Evolutionary conservation across 1,140 invertebrate genomes (phyloP).

Genomic region (Drosophila triauraria): DNA sequence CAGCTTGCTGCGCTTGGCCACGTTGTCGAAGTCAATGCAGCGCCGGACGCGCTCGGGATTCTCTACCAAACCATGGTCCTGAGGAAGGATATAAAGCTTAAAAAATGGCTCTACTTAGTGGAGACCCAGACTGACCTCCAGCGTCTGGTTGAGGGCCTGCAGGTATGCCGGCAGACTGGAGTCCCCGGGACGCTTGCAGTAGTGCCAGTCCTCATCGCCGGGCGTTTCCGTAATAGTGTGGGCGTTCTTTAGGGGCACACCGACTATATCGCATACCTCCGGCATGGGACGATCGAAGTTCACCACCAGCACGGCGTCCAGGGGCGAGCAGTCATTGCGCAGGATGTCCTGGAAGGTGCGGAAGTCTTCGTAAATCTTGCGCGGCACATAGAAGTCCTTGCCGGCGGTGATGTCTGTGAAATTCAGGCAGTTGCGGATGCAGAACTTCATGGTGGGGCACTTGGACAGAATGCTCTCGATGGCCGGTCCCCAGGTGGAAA

Average conservation of each 20-base stretch:
- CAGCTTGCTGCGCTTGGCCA: conserved; percentile 66
- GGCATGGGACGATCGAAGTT: conserved; percentile 66
- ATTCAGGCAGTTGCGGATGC: conserved; percentile 70
- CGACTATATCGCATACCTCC: conserved; percentile 31
- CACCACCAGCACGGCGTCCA: conserved; percentile 66
- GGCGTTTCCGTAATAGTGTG: not conserved
- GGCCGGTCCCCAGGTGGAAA: conserved; percentile 78
- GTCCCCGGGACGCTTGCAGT: conserved; percentile 73
- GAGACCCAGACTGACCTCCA: conserved; percentile 47
- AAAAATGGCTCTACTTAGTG: not conserved
- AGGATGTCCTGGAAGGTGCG: conserved; percentile 65
- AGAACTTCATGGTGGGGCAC: conserved; percentile 77
- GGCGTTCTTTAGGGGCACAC: conserved; percentile 41
- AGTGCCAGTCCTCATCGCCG: conserved; percentile 50
- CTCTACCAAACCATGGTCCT: conserved; percentile 64
- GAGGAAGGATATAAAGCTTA: not conserved
- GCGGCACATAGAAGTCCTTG: conserved; percentile 74
- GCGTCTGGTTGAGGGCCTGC: conserved; percentile 57
- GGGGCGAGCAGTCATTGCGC: conserved; percentile 66
- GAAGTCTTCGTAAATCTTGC: conserved; percentile 67
- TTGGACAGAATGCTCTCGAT: conserved; percentile 80
- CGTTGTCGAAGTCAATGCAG: conserved; percentile 74
- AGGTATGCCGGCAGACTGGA: conserved; percentile 53
- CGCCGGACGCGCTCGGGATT: conserved; percentile 67
- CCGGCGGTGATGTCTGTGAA: conserved; percentile 77